Evolutionary conservation across 2,888 invertebrate species (phyloP), one percentile per base, ranked within the genome.

Genomic region (Eupithecia subumbrata): DNA sequence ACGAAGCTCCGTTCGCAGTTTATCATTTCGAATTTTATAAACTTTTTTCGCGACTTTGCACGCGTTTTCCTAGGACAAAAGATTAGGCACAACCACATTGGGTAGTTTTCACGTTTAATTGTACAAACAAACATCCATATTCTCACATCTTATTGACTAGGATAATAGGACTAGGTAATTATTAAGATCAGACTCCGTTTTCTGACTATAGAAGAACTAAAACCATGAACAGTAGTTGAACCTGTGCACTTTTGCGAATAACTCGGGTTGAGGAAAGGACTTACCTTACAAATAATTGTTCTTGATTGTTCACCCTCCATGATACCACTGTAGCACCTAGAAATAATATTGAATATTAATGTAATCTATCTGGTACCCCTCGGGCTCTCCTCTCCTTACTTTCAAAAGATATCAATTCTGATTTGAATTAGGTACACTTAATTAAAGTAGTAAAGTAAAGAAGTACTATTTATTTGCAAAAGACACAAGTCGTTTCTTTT

Each of bases 221-320:
- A 22, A 60, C 25, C 60, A 12, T 60, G 11, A 12, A 25, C 25
- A 14, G 60, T 12, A 12, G 1, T 52, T 52, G 1, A 48, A n/a
- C 9, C 48, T 48, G 2, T 48, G 48, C 56, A 25, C 12, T 60
- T 14, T 14, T 14, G 25, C 14, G 14, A 60, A 25, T 25, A 60
- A 60, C 12, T 60, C 8, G 1, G 4, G 7, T 56, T 8, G 34
- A 64, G 12, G 34, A 34, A 45, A 45, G 69, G n/a, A 25, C 96
- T 96, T 96, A 98, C 98, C 98, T 99, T 87, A 99, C 98, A 96
- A 99, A 99, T 90, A 99, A 96, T 91, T 98, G 98, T 93, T 99
- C 99, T 93, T 98, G 98, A 94, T 98, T 99, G 94, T 98, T 98
- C 80, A 98, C 98, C 87, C 98, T 96, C 99, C 99, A 99, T 89